Base-by-base conservation (phyloP, 2,113 vertebrate species). In the Lontra canadensis region DNA sequence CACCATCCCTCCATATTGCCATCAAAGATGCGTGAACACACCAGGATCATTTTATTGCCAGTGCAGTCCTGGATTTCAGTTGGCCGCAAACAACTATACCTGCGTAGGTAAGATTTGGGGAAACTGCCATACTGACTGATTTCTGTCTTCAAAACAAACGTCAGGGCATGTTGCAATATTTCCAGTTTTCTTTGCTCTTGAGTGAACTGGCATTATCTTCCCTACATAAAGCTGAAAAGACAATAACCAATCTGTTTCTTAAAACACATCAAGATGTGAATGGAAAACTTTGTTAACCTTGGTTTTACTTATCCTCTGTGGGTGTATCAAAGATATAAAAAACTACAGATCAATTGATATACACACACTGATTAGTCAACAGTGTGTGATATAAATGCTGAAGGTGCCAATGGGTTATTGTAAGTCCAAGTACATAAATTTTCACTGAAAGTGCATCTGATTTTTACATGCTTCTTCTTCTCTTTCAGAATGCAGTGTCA, bases 31-130 rank as follows among this genome's bases (percentile, higher is more conserved):
- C 39, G 99, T 99, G 94, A 99, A 99, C 98, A 99, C 99, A 0
- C 99, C 98, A 18, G 99, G 99, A 73, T 99, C 99, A 6, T 99
- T 99, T 98, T 99, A 99, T 96, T 99, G 99, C 89, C 99, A 99
- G 96, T 99, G 99, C 99, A 99, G 99, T 63, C 92, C 98, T 5
- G 99, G 99, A 67, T 99, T 99, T 98, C 99, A 99, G 98, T 96
- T 99, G 97, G 99, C 99, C 39, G 98, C 99, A 98, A 99, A 99
- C 99, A 99, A 99, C 98, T 99, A 99, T 98, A 99, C 99, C 93
- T 99, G 99, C 6, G 98, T 99, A 92, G 99, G 99, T 99, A 99
- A 99, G 99, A 98, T 61, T 34, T 57, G 47, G 15, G 52, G 39
- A 39, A 65, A 65, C 34, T 31, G 20, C 44, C 47, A 59, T 74